phyloP scores from a whole-genome alignment of 2,797 vertebrate species.

The Silurus aristotelis region DNA sequence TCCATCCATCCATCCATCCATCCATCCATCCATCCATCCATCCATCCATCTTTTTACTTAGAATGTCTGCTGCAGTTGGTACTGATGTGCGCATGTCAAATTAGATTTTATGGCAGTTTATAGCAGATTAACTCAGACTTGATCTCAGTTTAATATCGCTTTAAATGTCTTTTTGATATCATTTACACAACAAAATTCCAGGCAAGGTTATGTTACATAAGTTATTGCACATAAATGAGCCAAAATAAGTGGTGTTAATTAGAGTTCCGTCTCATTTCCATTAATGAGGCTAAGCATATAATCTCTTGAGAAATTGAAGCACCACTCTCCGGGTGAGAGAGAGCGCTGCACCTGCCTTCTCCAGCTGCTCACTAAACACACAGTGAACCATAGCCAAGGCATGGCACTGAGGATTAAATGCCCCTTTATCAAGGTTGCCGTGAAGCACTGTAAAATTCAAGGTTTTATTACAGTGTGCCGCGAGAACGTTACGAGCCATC shows the following conservation, averaged over 20 bases:
- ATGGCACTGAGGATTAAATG: neutral
- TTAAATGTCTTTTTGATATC: neutral
- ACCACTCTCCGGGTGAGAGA: conserved; percentile 30
- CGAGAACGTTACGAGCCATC: neutral
- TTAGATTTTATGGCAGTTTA: conserved; percentile 1
- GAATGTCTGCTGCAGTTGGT: too few species aligned
- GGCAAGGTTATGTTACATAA: neutral
- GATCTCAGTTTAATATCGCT: neutral
- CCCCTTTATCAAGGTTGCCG: neutral
- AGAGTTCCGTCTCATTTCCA: conserved; percentile 1
- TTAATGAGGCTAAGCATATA: conserved; percentile 32
- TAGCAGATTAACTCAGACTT: neutral
- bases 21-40: too few species aligned
- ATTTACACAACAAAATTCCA: neutral
- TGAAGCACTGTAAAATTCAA: neutral
- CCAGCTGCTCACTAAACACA: conserved; percentile 41
- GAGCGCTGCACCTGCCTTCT: conserved; percentile 46
- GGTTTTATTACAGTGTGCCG: neutral
- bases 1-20: too few species aligned
- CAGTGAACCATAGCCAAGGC: neutral
- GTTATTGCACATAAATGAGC: neutral
- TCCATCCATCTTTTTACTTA: too few species aligned
- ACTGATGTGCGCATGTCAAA: neutral
- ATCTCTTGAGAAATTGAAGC: conserved; percentile 31
- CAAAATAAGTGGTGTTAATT: neutral